Conservation (phyloP, 2,797 vertebrate genomes). For the Platalea minor region DNA sequence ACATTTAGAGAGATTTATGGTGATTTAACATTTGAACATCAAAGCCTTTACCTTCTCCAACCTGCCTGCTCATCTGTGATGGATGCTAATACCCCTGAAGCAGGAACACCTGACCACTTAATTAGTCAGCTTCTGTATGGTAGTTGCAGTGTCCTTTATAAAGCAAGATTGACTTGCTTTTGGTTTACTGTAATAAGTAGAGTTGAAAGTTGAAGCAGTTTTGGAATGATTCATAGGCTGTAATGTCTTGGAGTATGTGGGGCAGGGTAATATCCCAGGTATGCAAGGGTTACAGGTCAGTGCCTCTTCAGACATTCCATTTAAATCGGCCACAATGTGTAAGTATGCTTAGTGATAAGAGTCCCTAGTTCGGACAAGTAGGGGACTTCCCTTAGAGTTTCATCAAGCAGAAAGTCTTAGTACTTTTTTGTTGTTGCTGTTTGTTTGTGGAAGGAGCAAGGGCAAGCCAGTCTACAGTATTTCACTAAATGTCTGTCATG, state of each 20-base stretch:
- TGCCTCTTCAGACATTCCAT: not conserved
- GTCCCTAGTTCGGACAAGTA: not conserved
- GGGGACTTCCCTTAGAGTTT: not conserved
- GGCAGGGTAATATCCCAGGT: not conserved
- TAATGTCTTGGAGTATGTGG: not conserved
- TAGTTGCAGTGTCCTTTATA: not conserved
- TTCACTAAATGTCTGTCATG: not conserved
- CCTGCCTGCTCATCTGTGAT: slow-evolving; percentile 1
- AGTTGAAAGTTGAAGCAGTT: not conserved
- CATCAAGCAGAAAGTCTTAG: not conserved
- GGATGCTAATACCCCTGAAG: slow-evolving; percentile 23
- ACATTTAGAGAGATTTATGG: not conserved
- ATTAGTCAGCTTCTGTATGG: not conserved
- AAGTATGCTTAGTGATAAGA: not conserved
- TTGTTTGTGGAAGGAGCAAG: not conserved
- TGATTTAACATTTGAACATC: not conserved
- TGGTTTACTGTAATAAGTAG: not conserved
- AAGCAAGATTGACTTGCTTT: not conserved
- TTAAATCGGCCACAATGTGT: rapidly evolving
- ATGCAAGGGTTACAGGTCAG: not conserved
- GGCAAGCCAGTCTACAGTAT: not conserved
- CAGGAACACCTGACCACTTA: slow-evolving; percentile 22
- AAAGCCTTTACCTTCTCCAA: slow-evolving; percentile 20
- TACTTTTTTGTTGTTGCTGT: not conserved
- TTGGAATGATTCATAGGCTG: not conserved